These are phyloP conservation scores for Scomber japonicus DNA, from an alignment of 2,113 vertebrate genomes.

Conservation along the genomic window DNA sequence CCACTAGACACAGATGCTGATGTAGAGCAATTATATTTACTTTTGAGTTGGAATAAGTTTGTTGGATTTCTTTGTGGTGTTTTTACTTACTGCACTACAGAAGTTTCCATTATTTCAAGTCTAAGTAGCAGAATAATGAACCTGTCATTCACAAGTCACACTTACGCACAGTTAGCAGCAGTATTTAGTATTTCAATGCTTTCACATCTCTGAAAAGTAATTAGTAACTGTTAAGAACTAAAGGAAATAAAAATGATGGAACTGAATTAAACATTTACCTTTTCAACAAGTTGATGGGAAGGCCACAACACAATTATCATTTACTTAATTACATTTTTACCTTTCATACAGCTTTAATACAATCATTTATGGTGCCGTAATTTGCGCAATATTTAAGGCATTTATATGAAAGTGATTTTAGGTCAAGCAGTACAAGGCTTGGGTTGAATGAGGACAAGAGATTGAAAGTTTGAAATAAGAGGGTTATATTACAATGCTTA, in stretches of 20 bases:
- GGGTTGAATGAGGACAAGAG: slow-evolving; percentile 6
- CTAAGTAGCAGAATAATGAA: background rate
- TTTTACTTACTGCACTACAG: no score
- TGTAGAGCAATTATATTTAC: no score
- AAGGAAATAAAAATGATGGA: background rate
- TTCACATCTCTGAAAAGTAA: background rate
- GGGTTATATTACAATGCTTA: slow-evolving; percentile 34
- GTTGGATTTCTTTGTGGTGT: no score
- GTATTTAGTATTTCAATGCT: background rate
- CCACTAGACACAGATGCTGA: no score
- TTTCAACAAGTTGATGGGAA: background rate
- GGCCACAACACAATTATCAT: slow-evolving; percentile 3
- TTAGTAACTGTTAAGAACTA: background rate
- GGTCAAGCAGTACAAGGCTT: slow-evolving; percentile 23
- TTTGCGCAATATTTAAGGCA: slow-evolving; percentile 19
- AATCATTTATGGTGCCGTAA: background rate
- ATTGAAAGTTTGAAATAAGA: slow-evolving; percentile 28
- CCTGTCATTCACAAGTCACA: background rate
- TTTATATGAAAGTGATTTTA: slow-evolving; percentile 4
- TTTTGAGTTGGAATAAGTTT: background rate
- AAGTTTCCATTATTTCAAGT: no score
- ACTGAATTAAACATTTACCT: background rate
- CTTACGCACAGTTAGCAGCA: background rate
- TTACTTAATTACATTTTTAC: slow-evolving; percentile 1
- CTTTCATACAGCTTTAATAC: background rate